Conservation (phyloP, 2,888 invertebrate genomes). For the Drosophila hamatofila region DNA sequence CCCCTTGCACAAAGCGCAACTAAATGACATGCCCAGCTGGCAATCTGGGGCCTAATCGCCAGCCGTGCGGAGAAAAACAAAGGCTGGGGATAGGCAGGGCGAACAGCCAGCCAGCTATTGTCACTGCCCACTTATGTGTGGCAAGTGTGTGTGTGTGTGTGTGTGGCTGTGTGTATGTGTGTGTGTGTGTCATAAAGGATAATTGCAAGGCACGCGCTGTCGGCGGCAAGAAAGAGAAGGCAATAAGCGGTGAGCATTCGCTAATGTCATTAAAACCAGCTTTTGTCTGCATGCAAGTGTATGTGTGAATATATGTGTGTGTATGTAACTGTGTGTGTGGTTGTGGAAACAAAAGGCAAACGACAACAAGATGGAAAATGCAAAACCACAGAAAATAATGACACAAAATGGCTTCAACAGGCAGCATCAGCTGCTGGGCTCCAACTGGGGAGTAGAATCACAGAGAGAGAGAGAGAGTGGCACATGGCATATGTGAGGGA, state of each 20-base stretch:
- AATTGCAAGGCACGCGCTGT: slow-evolving; percentile 55
- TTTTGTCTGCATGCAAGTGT: slow-evolving; percentile 38
- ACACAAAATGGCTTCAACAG: slow-evolving; percentile 69
- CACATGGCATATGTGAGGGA: neutral
- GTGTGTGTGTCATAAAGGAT: slow-evolving; percentile 53
- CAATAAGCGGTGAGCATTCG: slow-evolving; percentile 28
- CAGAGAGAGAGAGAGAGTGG: neutral
- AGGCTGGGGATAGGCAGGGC: neutral
- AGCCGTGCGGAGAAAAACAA: slow-evolving; percentile 21
- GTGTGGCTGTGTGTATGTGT: slow-evolving; percentile 5
- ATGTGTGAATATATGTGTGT: slow-evolving; percentile 16
- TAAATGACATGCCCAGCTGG: slow-evolving; percentile 70
- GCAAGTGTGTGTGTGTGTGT: neutral
- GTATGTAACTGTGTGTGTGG: slow-evolving; percentile 15
- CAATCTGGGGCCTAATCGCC: slow-evolving; percentile 69
- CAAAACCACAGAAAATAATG: slow-evolving; percentile 76
- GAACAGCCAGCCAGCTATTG: slow-evolving; percentile 32
- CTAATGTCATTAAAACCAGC: slow-evolving; percentile 68
- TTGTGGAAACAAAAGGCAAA: slow-evolving; percentile 59
- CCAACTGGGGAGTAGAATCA: neutral
- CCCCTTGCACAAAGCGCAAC: slow-evolving; percentile 30
- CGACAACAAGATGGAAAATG: slow-evolving; percentile 66
- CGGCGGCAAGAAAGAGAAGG: slow-evolving; percentile 14
- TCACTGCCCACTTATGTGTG: slow-evolving; percentile 42
- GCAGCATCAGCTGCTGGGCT: slow-evolving; percentile 23